Base-by-base conservation (phyloP, 1,140 invertebrate genomes). In the Drosophila lacteicornis region DNA sequence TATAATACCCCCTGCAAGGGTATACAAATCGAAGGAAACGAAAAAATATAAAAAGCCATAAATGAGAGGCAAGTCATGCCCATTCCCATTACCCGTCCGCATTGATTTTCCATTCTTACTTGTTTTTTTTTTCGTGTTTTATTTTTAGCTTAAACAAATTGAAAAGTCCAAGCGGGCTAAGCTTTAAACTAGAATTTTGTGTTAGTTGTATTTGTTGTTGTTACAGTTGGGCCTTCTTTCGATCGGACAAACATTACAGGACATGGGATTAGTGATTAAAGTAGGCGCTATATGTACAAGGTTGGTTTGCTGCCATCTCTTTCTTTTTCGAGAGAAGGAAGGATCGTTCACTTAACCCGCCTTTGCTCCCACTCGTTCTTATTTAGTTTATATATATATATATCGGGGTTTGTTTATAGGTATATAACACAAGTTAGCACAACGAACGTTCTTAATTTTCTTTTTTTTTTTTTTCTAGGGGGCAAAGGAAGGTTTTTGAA, bases 111-210 rank as follows among this genome's bases (percentile, higher is more conserved):
- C 17, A 5, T 40, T 30, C 3, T 53, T 43, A 30, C 27, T 30
- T 25, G 22, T 33, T n/a, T 57, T 50, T 55, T 55, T 74, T 22
- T 53, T 69, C 42, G 30, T 42, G 17, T 50, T 70, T 62, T 79
- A 62, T 70, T 79, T 79, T 40, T 43, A 61, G 75, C 75, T 70
- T 57, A 62, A 79, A 70, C 75, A 70, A 78, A 62, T 57, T 58
- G 75, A 78, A 78, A 78, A 78, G 75, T 79, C 51, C 66, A 79
- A 79, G 75, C 57, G 40, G 11, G 66, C 65, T 58, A 70, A 79
- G 66, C 75, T 79, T 73, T 73, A 71, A 79, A 79, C 76, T 79
- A 79, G 42, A 79, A 73, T 65, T 42, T 61, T 49, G 42, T 66
- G 51, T 55, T 76, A 75, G 53, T 75, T 75, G 19, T 75, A 36